Base-by-base conservation (phyloP, 1,140 invertebrate genomes). In the Thaumatotibia leucotreta region DNA sequence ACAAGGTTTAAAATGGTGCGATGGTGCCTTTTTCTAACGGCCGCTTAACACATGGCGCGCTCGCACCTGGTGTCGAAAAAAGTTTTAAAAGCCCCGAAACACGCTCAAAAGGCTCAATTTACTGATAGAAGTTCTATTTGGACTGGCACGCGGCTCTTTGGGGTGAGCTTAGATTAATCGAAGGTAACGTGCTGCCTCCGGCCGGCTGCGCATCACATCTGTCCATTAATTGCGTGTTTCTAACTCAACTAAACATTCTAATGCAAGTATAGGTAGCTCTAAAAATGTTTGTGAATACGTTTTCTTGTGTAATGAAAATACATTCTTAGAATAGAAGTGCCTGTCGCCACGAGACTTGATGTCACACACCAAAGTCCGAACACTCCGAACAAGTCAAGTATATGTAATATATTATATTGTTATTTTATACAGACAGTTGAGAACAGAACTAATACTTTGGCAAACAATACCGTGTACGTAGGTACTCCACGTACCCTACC, bases 41-140 rank as follows among this genome's bases (percentile, higher is more conserved):
- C 67, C 39, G 61, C 64, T 29, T 39, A 64, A 39, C 68, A 70
- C 63, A 70, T 69, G 72, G 67, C 67, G 39, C 62, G 35, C 52
- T 69, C 54, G 66, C 76, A 78, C 75, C 76, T 78, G 76, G 67
- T 64, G 63, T 66, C 63, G 24, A 58, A 58, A 58, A 58, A 58
- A 58, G 11, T 27, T 54, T 58, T 58, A 58, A 58, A 27, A 58
- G 52, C 24, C 23, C 52, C 52, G 52, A 58, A 58, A 58, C 52
- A 11, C 20, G 23, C 20, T 58, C 27, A 58, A 58, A 58, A 58
- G 52, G 22, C 23, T 29, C 52, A 58, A 58, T 58, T 58, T 29
- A 31, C 52, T 14, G 24, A 58, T 58, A 58, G 20, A 58, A 58
- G 5, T 58, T 58, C n/a, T 58, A 27, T 27, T 58, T 45, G 24